Conservation (phyloP, 2,888 invertebrate genomes). For the Cybosia mesomella region DNA sequence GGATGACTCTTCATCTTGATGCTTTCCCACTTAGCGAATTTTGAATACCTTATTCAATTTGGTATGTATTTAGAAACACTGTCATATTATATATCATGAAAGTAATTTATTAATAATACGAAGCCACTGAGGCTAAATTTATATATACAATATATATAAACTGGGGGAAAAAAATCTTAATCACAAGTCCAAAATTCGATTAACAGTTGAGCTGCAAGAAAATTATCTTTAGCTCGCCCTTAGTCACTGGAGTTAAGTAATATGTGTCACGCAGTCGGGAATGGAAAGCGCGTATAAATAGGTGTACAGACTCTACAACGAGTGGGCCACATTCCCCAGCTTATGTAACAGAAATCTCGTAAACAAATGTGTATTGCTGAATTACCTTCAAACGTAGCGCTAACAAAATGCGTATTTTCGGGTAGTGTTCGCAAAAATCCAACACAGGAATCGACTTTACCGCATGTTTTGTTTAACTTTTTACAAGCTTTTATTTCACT, state of each 20-base stretch:
- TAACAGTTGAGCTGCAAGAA: constrained; percentile 55
- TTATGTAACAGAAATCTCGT: constrained; percentile 77
- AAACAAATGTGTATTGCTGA: constrained; percentile 72
- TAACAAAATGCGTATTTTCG: constrained; percentile 58
- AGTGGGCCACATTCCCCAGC: constrained; percentile 71
- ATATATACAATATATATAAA: too few relatives aligned
- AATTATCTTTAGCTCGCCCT: constrained; percentile 72
- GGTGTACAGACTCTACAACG: constrained; percentile 65
- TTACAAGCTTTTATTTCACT: too few relatives aligned
- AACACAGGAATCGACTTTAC: background rate
- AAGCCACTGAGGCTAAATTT: constrained; percentile 16
- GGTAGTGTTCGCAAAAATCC: constrained; percentile 31
- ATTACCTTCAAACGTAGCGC: constrained; percentile 49
- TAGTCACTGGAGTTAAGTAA: constrained; percentile 73
- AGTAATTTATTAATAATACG: constrained; percentile 34
- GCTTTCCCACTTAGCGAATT: background rate
- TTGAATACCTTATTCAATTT: background rate
- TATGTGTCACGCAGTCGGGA: constrained; percentile 77
- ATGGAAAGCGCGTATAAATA: constrained; percentile 82
- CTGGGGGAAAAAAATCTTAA: constrained; percentile 35
- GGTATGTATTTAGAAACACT: background rate
- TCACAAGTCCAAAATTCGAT: constrained; percentile 45
- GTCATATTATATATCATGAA: background rate
- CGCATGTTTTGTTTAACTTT: background rate
- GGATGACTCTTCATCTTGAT: background rate